Conservation (phyloP, 2,797 vertebrate genomes). For the Euthynnus affinis region DNA sequence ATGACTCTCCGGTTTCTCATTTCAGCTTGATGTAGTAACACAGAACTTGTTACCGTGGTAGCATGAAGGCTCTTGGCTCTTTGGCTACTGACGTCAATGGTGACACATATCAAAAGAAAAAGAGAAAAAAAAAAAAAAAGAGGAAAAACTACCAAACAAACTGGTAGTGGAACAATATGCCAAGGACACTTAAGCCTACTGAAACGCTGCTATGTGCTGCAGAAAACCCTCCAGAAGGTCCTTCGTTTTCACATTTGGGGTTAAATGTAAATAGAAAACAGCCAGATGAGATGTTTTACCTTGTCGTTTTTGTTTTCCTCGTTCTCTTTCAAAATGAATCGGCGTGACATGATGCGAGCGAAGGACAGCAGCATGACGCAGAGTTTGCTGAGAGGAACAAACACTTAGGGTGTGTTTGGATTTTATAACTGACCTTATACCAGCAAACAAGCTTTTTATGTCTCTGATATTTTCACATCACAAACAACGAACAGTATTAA, state of each 20-base stretch:
- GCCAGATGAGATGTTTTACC: not conserved
- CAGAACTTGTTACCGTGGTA: slow-evolving; percentile 43
- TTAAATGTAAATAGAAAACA: not conserved
- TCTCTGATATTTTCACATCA: too few relatives aligned
- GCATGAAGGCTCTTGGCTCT: slow-evolving; percentile 1
- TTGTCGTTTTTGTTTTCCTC: too few relatives aligned
- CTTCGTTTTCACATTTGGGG: not conserved
- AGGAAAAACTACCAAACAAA: slow-evolving; percentile 25
- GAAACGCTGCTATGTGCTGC: not conserved
- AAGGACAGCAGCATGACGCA: too few relatives aligned
- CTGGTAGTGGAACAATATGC: slow-evolving; percentile 3
- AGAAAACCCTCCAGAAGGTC: not conserved
- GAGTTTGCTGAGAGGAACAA: too few relatives aligned
- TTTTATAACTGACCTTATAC: too few relatives aligned
- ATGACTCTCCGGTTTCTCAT: slow-evolving; percentile 45
- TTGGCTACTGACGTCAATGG: slow-evolving; percentile 27
- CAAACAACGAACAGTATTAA: too few relatives aligned
- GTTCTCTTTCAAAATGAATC: too few relatives aligned
- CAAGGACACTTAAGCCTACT: slow-evolving; percentile 4
- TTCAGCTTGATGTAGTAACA: slow-evolving; percentile 26
- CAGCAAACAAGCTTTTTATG: too few relatives aligned
- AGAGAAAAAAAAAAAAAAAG: not conserved
- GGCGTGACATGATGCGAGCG: too few relatives aligned
- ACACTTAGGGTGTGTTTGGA: too few relatives aligned
- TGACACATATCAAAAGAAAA: slow-evolving; percentile 24